phyloP scores from a whole-genome alignment of 92 coral and sea anemone species.

The Palythoa caribaeorum region DNA sequence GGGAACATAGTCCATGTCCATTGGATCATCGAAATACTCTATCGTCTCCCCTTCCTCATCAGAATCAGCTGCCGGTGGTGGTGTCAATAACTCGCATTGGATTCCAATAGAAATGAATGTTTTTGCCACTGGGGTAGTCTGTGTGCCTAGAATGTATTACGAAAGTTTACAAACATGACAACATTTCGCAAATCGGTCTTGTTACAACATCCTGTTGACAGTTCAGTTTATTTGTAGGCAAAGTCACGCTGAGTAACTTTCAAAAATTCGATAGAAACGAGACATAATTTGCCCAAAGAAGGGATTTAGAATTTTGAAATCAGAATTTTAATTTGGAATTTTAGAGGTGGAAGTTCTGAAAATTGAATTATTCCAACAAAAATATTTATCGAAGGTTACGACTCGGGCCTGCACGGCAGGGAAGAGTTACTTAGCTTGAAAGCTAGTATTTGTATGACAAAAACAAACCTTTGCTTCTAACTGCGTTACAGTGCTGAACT shows the following conservation, averaged over 20 bases:
- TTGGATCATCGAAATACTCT: neutral
- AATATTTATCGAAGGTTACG: neutral
- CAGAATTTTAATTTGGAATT: neutral
- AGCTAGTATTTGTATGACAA: neutral
- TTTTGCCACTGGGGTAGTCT: neutral
- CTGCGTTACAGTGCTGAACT: constrained; percentile 19
- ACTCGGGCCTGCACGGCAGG: neutral
- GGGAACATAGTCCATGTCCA: neutral
- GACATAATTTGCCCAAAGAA: neutral
- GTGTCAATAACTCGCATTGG: constrained; percentile 13
- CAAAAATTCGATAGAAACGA: neutral
- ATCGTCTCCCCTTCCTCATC: neutral
- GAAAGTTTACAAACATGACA: neutral
- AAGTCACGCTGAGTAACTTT: neutral
- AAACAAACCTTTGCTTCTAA: constrained; percentile 36
- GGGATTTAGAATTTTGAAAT: constrained; percentile 18
- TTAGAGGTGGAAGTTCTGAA: neutral
- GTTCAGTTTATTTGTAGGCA: neutral
- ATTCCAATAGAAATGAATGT: constrained; percentile 1
- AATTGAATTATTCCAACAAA: neutral
- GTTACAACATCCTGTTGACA: neutral
- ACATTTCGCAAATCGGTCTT: neutral
- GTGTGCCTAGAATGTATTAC: neutral
- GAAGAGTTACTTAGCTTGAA: neutral
- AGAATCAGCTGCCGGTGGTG: neutral